phyloP scores from a whole-genome alignment of 1,140 invertebrate species.

The Maconellicoccus hirsutus region DNA sequence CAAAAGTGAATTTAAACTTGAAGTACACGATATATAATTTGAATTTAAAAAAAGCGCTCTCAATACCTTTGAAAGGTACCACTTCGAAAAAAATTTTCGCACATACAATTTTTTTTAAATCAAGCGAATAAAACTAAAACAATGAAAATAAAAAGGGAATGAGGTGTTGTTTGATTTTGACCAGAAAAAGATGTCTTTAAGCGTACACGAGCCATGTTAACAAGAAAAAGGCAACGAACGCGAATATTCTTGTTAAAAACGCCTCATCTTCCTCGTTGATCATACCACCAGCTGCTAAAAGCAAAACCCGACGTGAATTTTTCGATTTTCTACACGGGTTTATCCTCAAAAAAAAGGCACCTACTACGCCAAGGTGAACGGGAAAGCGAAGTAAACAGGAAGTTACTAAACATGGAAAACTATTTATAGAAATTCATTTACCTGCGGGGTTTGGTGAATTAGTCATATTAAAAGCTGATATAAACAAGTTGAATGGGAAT shows the following conservation, averaged over 20 bases:
- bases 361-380: not conserved
- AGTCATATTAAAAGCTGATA: slow-evolving; percentile 42
- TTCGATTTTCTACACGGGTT: not conserved
- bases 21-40: no score
- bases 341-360: no score
- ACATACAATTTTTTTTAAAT: not conserved
- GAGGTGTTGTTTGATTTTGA: not conserved
- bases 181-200: not conserved
- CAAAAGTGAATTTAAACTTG: no score
- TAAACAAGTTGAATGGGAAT: slow-evolving; percentile 97
- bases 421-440: not conserved
- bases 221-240: not conserved
- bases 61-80: no score
- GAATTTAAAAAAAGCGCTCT: no score
- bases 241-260: slow-evolving; percentile 6
- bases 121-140: not conserved
- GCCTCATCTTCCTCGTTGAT: slow-evolving; percentile 15
- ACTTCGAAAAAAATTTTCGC: no score
- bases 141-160: not conserved
- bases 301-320: not conserved
- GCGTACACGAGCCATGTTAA: slow-evolving; percentile 13
- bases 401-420: not conserved
- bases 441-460: not conserved
- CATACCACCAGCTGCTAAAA: not conserved
- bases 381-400: not conserved